phyloP scores from a whole-genome alignment of 92 coral and sea anemone species.

The Pocillopora grandis region DNA sequence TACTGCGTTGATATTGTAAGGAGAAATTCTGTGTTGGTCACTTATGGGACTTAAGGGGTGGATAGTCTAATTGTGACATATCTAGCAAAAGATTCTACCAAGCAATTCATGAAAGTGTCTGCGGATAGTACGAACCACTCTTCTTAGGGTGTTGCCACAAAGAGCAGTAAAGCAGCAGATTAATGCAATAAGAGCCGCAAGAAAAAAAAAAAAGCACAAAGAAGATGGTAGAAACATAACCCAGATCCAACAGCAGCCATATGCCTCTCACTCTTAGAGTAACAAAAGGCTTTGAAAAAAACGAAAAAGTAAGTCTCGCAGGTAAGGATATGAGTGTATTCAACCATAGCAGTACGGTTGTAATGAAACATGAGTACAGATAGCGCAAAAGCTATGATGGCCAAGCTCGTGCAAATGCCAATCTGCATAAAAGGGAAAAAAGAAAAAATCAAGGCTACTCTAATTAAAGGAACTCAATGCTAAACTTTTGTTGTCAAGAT shows the following conservation, averaged over 20 bases:
- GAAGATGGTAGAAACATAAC: conserved; percentile 39
- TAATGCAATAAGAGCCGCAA: conserved; percentile 63
- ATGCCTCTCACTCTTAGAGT: background rate
- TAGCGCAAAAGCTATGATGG: conserved; percentile 57
- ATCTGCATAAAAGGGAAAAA: conserved; percentile 35
- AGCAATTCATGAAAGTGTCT: background rate
- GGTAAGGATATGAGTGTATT: conserved; percentile 21
- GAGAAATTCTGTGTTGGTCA: no score
- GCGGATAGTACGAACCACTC: conserved; percentile 4
- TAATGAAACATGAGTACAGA: conserved; percentile 62
- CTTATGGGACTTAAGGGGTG: no score
- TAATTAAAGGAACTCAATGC: no score
- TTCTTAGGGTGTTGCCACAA: conserved; percentile 42
- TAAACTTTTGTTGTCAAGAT: no score
- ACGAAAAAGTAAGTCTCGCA: background rate
- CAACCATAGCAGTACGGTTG: conserved; percentile 43
- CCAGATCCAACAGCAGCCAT: conserved; percentile 52
- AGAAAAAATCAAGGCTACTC: background rate
- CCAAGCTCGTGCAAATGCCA: conserved; percentile 74
- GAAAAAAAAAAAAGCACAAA: conserved; percentile 56
- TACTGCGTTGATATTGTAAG: no score
- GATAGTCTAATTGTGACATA: no score
- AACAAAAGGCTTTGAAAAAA: background rate
- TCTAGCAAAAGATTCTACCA: no score
- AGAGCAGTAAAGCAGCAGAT: conserved; percentile 71